phyloP scores from a whole-genome alignment of 2,113 vertebrate species.

The Ceyx melanurus region DNA sequence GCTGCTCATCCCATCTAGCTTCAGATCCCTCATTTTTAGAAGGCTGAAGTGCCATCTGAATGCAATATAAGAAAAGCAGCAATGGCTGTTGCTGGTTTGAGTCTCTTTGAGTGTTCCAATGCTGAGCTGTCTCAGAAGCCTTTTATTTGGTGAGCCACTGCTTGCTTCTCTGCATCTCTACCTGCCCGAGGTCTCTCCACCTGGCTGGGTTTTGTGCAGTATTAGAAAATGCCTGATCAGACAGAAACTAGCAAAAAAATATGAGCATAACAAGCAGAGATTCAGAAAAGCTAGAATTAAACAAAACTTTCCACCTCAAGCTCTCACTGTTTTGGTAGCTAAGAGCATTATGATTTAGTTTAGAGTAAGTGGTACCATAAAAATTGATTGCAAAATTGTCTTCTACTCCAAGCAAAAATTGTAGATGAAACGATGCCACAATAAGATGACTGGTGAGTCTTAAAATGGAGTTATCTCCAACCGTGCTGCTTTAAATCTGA shows the following conservation, averaged over 20 bases:
- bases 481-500: slow-evolving; percentile 11
- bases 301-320: neutral
- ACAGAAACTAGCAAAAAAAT: neutral
- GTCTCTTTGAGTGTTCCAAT: fast-evolving
- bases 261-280: fast-evolving
- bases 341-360: neutral
- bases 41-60: neutral
- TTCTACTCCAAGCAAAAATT: neutral
- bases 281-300: neutral
- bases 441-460: neutral
- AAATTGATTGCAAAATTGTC: neutral
- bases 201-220: fast-evolving
- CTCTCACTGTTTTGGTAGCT: neutral
- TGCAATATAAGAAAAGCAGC: too few species aligned
- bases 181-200: neutral
- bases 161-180: neutral
- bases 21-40: neutral
- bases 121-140: neutral
- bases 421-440: neutral
- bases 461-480: neutral
- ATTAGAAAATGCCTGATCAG: neutral
- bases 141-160: fast-evolving
- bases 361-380: neutral
- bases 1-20: neutral
- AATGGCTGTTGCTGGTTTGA: neutral